These are phyloP conservation scores for Aphelocoma californica DNA, from an alignment of 2,797 vertebrate species.

Conservation along the genomic window DNA sequence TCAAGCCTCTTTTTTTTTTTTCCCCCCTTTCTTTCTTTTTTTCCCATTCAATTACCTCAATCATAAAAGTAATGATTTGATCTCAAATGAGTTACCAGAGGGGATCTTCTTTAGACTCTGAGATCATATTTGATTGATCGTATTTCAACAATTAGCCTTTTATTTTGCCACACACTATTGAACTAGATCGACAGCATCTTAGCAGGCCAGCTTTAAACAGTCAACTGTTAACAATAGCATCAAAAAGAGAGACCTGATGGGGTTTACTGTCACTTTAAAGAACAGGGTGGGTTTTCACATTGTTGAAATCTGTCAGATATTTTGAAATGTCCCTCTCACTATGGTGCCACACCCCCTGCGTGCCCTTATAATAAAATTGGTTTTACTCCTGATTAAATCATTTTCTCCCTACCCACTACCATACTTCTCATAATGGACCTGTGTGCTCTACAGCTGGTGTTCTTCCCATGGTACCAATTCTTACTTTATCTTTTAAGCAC, in stretches of 20 bases:
- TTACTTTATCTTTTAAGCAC: constrained; percentile 89
- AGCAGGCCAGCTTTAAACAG: constrained; percentile 91
- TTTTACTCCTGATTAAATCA: constrained; percentile 91
- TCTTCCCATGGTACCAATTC: constrained; percentile 97
- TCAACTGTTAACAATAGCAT: constrained; percentile 90
- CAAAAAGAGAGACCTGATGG: constrained; percentile 87
- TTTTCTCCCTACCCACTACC: constrained; percentile 90
- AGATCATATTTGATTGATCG: constrained; percentile 92
- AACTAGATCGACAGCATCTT: constrained; percentile 89
- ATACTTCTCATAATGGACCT: constrained; percentile 95
- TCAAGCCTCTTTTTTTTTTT: background rate
- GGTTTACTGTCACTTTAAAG: constrained; percentile 90
- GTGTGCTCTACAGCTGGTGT: constrained; percentile 90
- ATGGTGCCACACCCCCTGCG: constrained; percentile 90
- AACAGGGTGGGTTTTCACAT: constrained; percentile 89
- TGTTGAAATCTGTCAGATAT: constrained; percentile 99
- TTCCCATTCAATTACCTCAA: constrained; percentile 49
- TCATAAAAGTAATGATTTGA: constrained; percentile 74
- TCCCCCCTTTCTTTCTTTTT: background rate
- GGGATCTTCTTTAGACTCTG: constrained; percentile 78
- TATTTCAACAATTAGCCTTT: constrained; percentile 91
- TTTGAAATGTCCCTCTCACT: constrained; percentile 98
- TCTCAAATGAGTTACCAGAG: constrained; percentile 75
- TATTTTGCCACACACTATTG: constrained; percentile 94
- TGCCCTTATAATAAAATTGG: constrained; percentile 96